phyloP scores from a whole-genome alignment of 1,140 invertebrate species.

The Neodiprion pinetum region DNA sequence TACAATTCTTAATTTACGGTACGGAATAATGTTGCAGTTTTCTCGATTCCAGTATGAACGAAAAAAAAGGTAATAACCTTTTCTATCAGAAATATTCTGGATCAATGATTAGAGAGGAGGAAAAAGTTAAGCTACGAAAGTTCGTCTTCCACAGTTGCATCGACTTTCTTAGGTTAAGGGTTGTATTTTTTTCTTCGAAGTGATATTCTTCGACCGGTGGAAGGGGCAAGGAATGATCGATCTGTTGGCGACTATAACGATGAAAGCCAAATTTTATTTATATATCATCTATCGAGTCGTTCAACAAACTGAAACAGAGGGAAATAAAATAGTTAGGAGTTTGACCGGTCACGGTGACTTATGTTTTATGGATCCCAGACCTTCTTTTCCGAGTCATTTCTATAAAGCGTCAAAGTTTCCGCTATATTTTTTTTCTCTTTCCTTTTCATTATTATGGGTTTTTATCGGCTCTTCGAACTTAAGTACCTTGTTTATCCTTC shows the following conservation, averaged over 20 bases:
- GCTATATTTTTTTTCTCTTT: no score
- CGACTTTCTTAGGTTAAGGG: no score
- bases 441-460: neutral
- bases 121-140: neutral
- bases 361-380: neutral
- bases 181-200: no score
- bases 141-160: neutral
- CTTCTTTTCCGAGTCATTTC: neutral
- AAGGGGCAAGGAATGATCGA: neutral
- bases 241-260: neutral
- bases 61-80: no score
- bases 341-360: neutral
- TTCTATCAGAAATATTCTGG: no score
- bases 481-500: conserved; percentile 5
- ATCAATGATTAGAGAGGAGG: neutral
- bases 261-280: neutral
- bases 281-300: neutral
- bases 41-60: neutral
- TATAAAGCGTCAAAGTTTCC: neutral
- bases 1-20: neutral
- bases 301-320: neutral
- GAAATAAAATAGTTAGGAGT: neutral
- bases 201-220: no score
- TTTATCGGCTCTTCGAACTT: conserved; percentile 3
- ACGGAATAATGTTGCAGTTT: neutral